Evolutionary conservation across 2,797 vertebrate species (phyloP).

Genomic region (Pseudocheirus occidentalis): DNA sequence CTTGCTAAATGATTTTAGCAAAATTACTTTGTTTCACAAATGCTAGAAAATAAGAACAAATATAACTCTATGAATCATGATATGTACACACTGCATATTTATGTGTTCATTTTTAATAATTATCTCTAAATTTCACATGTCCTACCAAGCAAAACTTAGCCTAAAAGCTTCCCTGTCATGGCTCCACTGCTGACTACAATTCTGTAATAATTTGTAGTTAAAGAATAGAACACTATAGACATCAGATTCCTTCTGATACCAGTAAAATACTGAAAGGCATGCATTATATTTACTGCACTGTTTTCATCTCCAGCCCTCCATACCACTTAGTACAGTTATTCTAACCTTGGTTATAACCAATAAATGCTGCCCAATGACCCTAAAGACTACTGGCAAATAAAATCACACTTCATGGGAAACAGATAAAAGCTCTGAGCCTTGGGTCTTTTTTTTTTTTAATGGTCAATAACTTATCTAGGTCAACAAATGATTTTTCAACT

Average conservation of each 20-base stretch:
- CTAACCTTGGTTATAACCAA: not conserved
- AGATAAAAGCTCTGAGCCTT: not conserved
- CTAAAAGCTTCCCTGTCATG: not conserved
- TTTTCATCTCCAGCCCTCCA: not conserved
- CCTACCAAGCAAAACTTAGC: not conserved
- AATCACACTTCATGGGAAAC: not conserved
- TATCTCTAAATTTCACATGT: not conserved
- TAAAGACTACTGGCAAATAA: not conserved
- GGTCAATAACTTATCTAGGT: not conserved
- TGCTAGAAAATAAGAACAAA: not conserved
- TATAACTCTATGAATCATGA: not conserved
- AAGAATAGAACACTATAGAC: not conserved
- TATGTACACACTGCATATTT: not conserved
- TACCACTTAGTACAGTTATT: not conserved
- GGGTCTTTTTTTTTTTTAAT: not conserved
- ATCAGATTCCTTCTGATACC: not conserved
- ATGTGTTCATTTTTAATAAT: not conserved
- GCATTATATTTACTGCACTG: not conserved
- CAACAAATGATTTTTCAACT: not conserved
- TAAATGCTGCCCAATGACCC: not conserved
- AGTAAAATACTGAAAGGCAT: not conserved
- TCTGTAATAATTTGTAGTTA: not conserved
- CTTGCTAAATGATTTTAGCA: not conserved
- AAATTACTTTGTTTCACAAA: not conserved
- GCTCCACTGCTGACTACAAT: not conserved